Base-by-base conservation (phyloP, 2,888 invertebrate genomes). In the Temnothorax rugatulus region DNA sequence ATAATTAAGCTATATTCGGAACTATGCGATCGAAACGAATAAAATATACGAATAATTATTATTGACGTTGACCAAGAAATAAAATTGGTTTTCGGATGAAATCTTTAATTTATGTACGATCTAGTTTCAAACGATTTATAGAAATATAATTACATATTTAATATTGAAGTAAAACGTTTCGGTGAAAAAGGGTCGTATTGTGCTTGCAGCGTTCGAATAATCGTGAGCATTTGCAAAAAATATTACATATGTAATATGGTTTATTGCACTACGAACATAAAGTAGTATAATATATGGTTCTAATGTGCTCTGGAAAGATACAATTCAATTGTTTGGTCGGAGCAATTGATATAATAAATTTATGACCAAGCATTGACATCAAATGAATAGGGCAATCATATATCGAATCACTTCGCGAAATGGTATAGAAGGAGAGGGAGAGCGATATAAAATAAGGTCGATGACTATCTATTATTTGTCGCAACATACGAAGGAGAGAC, bases 301-400 rank as follows among this genome's bases (percentile, higher is more conserved):
- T 69, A 54, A 77, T 76, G 52, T 57, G 64, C 47, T 66, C 44
- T 69, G 71, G 79, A 79, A 79, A 71, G 47, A 79, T 79, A 71
- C 59, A 57, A 47, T 38, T 71, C 59, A 59, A 25, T 71, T 71
- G 59, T 79, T 47, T 71, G 38, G 34, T 34, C 44, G 13, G 25
- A 25, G 59, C 59, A 73, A 79, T 71, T 50, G 71, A 59, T 59
- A 59, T 47, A 34, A 59, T 47, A 50, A 47, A 79, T 71, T 79
- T 79, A 79, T 38, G 79, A 18, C 2, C 71, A 44, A 59, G 69
- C 71, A 79, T 79, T 79, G 79, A 79, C 79, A 79, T 59, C 47
- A 25, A 79, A 47, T 59, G 38, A 47, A 79, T 59, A 71, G 71
- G 79, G 79, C 79, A 57, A 81, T 81, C 59, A 29, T 59, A 59